A percentile compares a stretch with the other conserved stretches of the same genome.
These are phyloP conservation scores for Drosophila mimetica DNA, from an alignment of 2,888 invertebrate species.

Conservation along the genomic window DNA sequence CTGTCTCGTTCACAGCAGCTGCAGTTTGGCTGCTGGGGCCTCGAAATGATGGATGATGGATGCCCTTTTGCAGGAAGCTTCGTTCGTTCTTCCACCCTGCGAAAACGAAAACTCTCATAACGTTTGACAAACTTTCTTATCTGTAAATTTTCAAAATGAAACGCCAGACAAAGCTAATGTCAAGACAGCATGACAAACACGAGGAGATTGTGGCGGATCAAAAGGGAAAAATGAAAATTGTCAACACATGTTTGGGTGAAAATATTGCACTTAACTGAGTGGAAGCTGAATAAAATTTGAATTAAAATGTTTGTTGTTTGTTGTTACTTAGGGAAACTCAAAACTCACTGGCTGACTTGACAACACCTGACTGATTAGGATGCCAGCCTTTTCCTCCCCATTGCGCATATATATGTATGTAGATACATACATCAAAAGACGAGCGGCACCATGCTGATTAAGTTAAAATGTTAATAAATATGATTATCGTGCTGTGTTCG, in stretches of 20 bases:
- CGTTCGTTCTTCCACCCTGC: neutral
- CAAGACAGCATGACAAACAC: slow-evolving; percentile 31
- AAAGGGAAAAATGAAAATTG: slow-evolving; percentile 11
- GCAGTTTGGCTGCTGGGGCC: slow-evolving; percentile 9
- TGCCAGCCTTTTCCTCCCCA: neutral
- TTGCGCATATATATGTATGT: neutral
- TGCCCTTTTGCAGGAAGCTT: slow-evolving; percentile 19
- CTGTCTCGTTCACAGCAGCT: slow-evolving; percentile 5
- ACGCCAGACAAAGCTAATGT: slow-evolving; percentile 16
- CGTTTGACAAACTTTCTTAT: slow-evolving; percentile 24
- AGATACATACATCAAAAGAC: slow-evolving; percentile 44
- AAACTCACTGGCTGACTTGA: slow-evolving; percentile 18
- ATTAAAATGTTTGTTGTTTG: slow-evolving; percentile 48
- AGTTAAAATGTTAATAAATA: slow-evolving; percentile 74
- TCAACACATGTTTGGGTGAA: slow-evolving; percentile 27
- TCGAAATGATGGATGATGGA: slow-evolving; percentile 39
- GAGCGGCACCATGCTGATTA: slow-evolving; percentile 50
- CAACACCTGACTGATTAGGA: slow-evolving; percentile 29
- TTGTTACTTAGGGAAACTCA: slow-evolving; percentile 5
- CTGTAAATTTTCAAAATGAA: slow-evolving; percentile 27
- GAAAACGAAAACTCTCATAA: slow-evolving; percentile 2
- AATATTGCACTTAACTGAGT: slow-evolving; percentile 39
- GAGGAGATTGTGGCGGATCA: slow-evolving; percentile 8
- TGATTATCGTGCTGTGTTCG: slow-evolving; percentile 64
- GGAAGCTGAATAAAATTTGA: slow-evolving; percentile 44